Evolutionary conservation across 1,140 invertebrate genomes (phyloP).

Genomic region (Penaeus chinensis): DNA sequence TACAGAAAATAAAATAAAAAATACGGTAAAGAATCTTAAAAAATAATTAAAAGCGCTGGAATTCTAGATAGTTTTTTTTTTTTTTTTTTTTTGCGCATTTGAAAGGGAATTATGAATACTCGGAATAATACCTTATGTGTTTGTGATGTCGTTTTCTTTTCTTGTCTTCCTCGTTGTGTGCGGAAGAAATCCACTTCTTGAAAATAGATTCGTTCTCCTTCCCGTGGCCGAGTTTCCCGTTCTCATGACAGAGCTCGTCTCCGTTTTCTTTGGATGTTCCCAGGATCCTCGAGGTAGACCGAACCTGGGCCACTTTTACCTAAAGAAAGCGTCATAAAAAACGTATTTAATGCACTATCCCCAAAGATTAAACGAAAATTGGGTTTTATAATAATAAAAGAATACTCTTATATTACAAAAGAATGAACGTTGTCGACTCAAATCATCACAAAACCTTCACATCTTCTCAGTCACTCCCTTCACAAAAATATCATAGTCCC

Average conservation of each 20-base stretch:
- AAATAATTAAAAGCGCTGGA: neutral
- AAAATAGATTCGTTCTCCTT: slow-evolving; percentile 62
- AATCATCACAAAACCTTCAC: too few species aligned
- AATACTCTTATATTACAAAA: too few species aligned
- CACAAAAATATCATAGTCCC: too few species aligned
- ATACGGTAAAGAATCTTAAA: neutral
- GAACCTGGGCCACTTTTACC: slow-evolving; percentile 63
- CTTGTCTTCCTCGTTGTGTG: slow-evolving; percentile 49
- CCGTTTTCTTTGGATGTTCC: slow-evolving; percentile 56
- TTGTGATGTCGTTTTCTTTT: slow-evolving; percentile 58
- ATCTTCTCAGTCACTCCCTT: too few species aligned
- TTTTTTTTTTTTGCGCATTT: neutral
- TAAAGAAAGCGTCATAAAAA: slow-evolving; percentile 5
- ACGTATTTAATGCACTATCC: neutral
- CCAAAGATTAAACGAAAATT: too few species aligned
- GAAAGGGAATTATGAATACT: neutral
- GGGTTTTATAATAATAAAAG: too few species aligned
- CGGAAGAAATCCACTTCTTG: slow-evolving; percentile 44
- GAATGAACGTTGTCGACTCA: too few species aligned
- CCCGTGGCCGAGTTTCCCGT: slow-evolving; percentile 25
- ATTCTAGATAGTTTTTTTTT: neutral
- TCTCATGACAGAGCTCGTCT: slow-evolving; percentile 36
- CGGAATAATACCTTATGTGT: slow-evolving; percentile 39
- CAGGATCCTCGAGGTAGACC: slow-evolving; percentile 55
- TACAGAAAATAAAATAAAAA: neutral